Base-by-base conservation (phyloP, 2,113 vertebrate species). In the Eupsittula cactorum region DNA sequence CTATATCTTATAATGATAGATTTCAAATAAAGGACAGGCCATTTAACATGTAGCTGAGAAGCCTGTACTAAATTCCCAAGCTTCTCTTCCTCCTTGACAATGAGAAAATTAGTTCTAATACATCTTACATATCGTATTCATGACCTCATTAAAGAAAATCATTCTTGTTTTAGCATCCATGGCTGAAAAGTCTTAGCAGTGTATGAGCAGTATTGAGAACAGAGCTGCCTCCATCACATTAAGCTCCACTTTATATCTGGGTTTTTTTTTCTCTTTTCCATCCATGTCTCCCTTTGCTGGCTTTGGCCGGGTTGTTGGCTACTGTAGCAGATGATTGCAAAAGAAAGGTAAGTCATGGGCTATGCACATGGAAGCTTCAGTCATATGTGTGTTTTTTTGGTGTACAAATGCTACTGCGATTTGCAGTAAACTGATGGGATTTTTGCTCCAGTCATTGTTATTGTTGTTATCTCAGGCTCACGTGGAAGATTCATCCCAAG, bases 391-490 rank as follows among this genome's bases (percentile, higher is more conserved):
- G 28, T 14, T 46, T 71, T 91, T 85, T 35, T 59, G 37, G 7
- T 49, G 28, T 63, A 24, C 3, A 3, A 41, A 59, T 75, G 57
- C 21, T 27, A 37, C n/a, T 39, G 21, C 0, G 0, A 1, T 55
- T 94, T 76, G 35, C 18, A 64, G 21, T 21, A 75, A 80, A 63
- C 6, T 1, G 5, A 9, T 37, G 15, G 9, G 15, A 12, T n/a
- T 65, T 16, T 28, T 73, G 39, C 3, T 62, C 3, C 31, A 10
- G 18, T 46, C 16, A 19, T 9, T 68, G 23, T 25, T 46, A 23
- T 6, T 55, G 9, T 41, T 80, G 20, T 82, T 81, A 42, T 17
- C 46, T 49, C 50, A 41, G 71, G 33, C 83, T 23, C 28, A 67
- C 7, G 4, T 9, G 15, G 31, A 83, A 44, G 37, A 74, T 67